phyloP scores from a whole-genome alignment of 2,113 vertebrate species.

The Phycodurus eques region DNA sequence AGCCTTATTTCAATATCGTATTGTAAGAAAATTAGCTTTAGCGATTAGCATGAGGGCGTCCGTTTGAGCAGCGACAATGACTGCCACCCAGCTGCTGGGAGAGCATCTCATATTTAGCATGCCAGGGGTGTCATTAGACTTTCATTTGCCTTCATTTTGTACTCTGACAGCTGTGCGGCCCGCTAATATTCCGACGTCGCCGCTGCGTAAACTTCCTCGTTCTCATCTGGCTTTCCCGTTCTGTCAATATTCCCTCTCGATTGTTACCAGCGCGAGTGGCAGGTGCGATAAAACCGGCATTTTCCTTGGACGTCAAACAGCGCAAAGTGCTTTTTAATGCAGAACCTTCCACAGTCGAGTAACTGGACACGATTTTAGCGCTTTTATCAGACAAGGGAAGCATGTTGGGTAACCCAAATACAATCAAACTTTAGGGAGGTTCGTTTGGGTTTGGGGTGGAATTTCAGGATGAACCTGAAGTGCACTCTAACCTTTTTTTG shows the following conservation, averaged over 20 bases:
- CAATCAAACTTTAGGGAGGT: too few species aligned
- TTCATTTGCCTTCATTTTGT: constrained; percentile 54
- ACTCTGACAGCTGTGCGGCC: constrained; percentile 50
- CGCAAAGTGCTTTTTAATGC: constrained; percentile 11
- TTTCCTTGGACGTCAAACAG: constrained; percentile 26
- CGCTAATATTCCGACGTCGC: constrained; percentile 50
- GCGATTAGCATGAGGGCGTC: not conserved
- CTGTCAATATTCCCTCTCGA: constrained; percentile 40
- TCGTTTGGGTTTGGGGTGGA: not conserved
- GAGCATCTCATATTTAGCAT: constrained; percentile 64
- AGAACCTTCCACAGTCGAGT: not conserved
- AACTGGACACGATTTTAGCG: not conserved
- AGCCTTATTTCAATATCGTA: too few species aligned
- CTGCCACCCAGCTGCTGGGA: constrained; percentile 68
- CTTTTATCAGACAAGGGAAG: not conserved
- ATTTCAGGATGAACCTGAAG: not conserved
- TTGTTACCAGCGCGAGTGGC: constrained; percentile 43
- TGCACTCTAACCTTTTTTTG: not conserved
- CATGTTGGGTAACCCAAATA: not conserved
- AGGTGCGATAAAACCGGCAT: constrained; percentile 41
- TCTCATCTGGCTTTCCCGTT: constrained; percentile 38
- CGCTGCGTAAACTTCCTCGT: constrained; percentile 39
- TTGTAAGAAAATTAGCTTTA: constrained; percentile 2
- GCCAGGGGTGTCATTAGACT: constrained; percentile 65
- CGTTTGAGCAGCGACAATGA: constrained; percentile 21